phyloP scores from a whole-genome alignment of 2,888 invertebrate species.

The Dynastes hyllus region DNA sequence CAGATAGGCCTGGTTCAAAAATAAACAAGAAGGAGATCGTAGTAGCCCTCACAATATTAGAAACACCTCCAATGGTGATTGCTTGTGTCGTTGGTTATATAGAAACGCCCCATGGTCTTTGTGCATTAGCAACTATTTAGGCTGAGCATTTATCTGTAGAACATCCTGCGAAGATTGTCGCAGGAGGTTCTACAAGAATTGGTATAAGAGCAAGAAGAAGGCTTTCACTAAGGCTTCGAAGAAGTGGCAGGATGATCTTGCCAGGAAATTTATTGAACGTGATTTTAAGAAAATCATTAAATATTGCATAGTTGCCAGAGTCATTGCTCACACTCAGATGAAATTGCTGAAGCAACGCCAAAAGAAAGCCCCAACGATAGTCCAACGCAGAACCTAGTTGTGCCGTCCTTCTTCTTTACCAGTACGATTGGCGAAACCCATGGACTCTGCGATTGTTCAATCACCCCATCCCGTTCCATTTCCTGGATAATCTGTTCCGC shows the following conservation, averaged over 20 bases:
- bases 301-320: conserved; percentile 97
- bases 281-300: conserved; percentile 98
- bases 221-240: conserved; percentile 98
- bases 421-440: too few relatives aligned
- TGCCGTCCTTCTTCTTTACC: too few relatives aligned
- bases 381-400: too few relatives aligned
- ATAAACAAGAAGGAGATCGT: conserved; percentile 99
- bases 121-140: conserved; percentile 97
- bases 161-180: conserved; percentile 88
- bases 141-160: conserved; percentile 93
- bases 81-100: conserved; percentile 99
- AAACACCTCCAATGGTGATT: conserved; percentile 98
- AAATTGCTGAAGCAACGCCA: too few relatives aligned
- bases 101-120: conserved; percentile 97
- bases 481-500: too few relatives aligned
- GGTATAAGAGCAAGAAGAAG: conserved; percentile 99
- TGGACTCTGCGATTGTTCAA: too few relatives aligned
- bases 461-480: too few relatives aligned
- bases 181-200: conserved; percentile 99
- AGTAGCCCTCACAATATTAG: conserved; percentile 98
- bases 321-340: conserved; percentile 96
- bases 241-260: conserved; percentile 98
- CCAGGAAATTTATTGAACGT: conserved; percentile 96
- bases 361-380: too few relatives aligned
- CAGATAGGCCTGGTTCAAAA: conserved; percentile 98